Percentiles rank a stretch among this genome's conserved stretches.
phyloP scores from a whole-genome alignment of 2,113 vertebrate species.

The Suricata suricatta region DNA sequence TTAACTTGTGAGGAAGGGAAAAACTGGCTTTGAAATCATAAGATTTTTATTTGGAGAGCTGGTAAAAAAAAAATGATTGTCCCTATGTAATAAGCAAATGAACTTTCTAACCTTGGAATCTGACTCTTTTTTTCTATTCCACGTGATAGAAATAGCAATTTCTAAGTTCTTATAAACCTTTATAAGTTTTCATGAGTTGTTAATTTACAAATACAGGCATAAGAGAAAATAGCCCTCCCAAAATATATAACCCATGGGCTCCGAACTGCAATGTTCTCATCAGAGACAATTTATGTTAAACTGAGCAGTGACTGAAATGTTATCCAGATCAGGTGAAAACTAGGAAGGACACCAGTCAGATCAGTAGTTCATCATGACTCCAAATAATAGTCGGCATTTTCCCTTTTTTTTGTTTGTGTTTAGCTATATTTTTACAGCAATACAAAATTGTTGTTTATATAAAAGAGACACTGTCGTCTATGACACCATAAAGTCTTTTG shows the following conservation, averaged over 20 bases:
- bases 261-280: neutral
- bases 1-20: constrained; percentile 44
- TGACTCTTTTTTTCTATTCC: neutral
- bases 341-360: neutral
- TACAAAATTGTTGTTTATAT: neutral
- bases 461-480: neutral
- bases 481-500: neutral
- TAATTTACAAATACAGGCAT: neutral
- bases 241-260: neutral
- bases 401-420: neutral
- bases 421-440: neutral
- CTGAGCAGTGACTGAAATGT: neutral
- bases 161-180: neutral
- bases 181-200: neutral
- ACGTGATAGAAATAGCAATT: neutral
- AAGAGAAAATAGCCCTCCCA: neutral
- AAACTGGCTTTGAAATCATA: constrained; percentile 42
- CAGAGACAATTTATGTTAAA: neutral
- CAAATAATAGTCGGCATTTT: neutral
- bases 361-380: neutral
- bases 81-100: neutral
- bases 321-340: neutral
- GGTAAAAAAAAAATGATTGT: constrained; percentile 25
- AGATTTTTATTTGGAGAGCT: constrained; percentile 49
- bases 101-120: constrained; percentile 4